Evolutionary conservation across 2,113 vertebrate genomes (phyloP), one percentile per base, ranked within the genome.

Genomic region (Desmodus rotundus): DNA sequence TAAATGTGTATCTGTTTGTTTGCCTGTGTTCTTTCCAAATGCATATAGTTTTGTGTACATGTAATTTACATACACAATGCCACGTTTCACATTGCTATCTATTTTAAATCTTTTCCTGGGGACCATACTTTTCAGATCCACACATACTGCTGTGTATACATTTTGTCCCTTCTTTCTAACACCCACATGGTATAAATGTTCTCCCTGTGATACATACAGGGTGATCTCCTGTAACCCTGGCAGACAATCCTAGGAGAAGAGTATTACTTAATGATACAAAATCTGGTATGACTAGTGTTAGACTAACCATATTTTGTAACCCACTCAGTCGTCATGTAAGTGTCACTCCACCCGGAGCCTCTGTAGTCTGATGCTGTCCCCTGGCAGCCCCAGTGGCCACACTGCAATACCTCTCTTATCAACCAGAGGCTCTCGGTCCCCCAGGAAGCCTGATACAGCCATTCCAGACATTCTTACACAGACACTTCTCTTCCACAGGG

Each of bases 381-480:
- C 16, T 1, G 41, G 43, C 54, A 89, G 72, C 20, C 38, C 36
- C 52, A 3, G 28, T 11, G 68, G n/a, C 15, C 38, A 56, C 83
- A 67, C 70, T 87, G 61, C 5, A 36, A 31, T 90, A 31, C 47
- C 67, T 97, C 68, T 91, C 80, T 98, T 98, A 98, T 98, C 98
- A 72, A 63, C 13, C 7, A 4, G 56, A 89, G 61, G 85, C 81
- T 88, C 56, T 56, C 72, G 24, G 82, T 76, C 93, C 96, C 11
- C 95, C 96, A 98, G 93, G 96, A 93, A 91, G 92, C 67, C 96
- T 91, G 97, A 97, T 96, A 98, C 13, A 88, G 7, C 73, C 97
- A 98, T 98, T 98, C 98, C 97, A 96, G 92, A 94, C 92, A 94
- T 97, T 97, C 89, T 94, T 47, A n/a, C 54, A 70, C 14, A 22